Evolutionary conservation across 1,140 invertebrate species (phyloP).

Genomic region (Drosophila grimshawi): DNA sequence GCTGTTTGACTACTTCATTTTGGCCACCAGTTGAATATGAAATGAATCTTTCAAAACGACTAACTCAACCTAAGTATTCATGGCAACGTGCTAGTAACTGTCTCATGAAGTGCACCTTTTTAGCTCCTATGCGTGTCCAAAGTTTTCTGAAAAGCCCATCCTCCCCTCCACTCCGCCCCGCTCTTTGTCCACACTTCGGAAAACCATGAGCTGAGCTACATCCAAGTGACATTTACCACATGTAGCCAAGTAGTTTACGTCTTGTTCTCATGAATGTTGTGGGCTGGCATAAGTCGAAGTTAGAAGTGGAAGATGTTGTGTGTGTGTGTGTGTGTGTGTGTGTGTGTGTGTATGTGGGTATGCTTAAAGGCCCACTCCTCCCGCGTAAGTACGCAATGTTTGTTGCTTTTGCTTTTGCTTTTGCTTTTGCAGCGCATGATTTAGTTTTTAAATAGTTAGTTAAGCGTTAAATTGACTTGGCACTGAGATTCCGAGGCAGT

Average conservation of each 20-base stretch:
- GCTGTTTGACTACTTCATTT: neutral
- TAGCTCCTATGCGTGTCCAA: conserved; percentile 21
- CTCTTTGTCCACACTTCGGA: neutral
- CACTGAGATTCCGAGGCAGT: conserved; percentile 36
- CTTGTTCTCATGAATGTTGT: conserved; percentile 34
- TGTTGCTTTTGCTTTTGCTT: neutral
- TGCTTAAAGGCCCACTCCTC: conserved; percentile 18
- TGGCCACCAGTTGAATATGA: neutral
- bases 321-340: conserved; percentile 19
- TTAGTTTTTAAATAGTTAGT: conserved; percentile 66
- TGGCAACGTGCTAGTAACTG: conserved; percentile 19
- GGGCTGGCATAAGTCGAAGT: conserved; percentile 68
- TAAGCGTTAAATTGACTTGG: conserved; percentile 77
- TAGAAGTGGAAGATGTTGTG: conserved; percentile 23
- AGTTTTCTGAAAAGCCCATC: neutral
- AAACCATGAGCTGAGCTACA: neutral
- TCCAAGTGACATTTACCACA: conserved; percentile 61
- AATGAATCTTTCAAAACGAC: conserved; percentile 28
- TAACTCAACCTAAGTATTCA: conserved; percentile 54
- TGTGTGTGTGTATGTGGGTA: conserved; percentile 34
- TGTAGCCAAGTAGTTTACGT: conserved; percentile 35
- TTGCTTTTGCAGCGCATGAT: conserved; percentile 41
- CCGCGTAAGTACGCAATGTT: conserved; percentile 2
- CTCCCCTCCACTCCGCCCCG: neutral
- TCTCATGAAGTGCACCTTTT: conserved; percentile 2